These are phyloP conservation scores for Thryonomys swinderianus DNA, from an alignment of 2,113 vertebrate species.

Conservation along the genomic window DNA sequence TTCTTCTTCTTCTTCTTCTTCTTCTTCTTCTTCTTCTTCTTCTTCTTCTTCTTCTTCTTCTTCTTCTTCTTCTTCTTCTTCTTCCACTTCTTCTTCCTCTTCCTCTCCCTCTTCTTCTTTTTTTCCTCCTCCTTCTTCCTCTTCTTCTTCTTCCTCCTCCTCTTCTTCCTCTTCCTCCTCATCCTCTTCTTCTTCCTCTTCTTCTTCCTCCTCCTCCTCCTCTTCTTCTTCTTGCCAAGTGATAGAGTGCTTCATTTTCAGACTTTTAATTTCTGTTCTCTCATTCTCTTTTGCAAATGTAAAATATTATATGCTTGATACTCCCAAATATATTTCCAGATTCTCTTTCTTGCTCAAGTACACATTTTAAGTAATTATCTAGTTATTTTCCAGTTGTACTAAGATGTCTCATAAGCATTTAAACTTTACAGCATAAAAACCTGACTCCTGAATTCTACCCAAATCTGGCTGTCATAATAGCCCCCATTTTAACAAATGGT, in stretches of 20 bases:
- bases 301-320: neutral
- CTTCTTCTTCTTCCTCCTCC: no score
- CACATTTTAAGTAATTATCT: neutral
- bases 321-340: neutral
- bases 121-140: no score
- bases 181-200: no score
- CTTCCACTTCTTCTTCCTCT: no score
- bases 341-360: neutral
- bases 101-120: no score
- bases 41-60: no score
- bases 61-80: no score
- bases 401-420: neutral
- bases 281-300: neutral
- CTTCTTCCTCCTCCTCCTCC: no score
- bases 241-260: neutral
- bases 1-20: no score
- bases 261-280: neutral
- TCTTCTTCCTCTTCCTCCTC: no score
- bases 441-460: neutral
- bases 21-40: no score
- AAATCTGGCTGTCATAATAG: constrained; percentile 9
- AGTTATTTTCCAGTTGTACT: neutral
- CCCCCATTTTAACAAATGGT: neutral
- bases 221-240: constrained; percentile 38
- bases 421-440: constrained; percentile 32